Percentiles rank a stretch among this genome's conserved stretches.
Evolutionary conservation across 2,113 vertebrate genomes (phyloP).

Genomic region (Leiothrix lutea): DNA sequence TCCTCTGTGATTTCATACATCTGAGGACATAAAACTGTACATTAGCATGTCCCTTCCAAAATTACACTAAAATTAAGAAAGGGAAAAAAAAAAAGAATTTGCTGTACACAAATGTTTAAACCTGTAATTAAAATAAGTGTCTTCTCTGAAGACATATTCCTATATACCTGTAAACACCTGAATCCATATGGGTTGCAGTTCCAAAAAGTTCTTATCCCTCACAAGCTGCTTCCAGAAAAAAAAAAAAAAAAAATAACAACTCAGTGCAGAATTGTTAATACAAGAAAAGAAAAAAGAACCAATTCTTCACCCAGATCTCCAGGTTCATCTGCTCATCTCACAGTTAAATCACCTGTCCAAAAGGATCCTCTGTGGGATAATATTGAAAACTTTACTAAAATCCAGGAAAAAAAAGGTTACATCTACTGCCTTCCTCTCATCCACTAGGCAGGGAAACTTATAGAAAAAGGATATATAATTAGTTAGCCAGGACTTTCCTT

Average conservation of each 20-base stretch:
- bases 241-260: too few species aligned
- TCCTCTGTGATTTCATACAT: slow-evolving; percentile 87
- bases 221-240: not conserved
- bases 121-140: not conserved
- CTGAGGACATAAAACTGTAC: slow-evolving; percentile 61
- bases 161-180: not conserved
- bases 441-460: not conserved
- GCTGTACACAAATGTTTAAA: not conserved
- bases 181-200: not conserved
- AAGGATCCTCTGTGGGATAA: not conserved
- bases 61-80: not conserved
- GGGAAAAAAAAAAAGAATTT: not conserved
- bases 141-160: not conserved
- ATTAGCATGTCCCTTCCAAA: not conserved
- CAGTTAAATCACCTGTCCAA: not conserved
- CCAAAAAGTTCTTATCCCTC: not conserved
- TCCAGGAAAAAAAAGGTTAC: not conserved
- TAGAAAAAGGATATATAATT: not conserved
- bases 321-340: not conserved
- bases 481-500: not conserved
- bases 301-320: not conserved
- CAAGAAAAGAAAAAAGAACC: not conserved
- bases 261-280: not conserved
- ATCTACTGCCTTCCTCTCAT: not conserved
- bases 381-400: not conserved